Conservation (phyloP, 2,797 vertebrate species). For the Catamblyrhynchus diadema region DNA sequence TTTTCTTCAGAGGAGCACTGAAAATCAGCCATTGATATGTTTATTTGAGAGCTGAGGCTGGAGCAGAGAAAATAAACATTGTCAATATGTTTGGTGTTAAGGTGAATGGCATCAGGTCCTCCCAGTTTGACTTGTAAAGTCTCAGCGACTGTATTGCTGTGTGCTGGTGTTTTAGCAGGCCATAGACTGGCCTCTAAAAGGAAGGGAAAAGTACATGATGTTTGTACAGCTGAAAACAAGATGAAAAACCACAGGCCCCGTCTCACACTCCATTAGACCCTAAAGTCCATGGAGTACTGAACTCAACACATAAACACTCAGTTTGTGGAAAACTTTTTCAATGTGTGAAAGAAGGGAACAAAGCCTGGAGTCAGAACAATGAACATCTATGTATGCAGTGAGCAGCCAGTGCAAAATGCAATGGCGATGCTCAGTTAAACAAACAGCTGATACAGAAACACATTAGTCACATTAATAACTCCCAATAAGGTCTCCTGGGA, state of each 20-base stretch:
- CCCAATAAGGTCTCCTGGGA: constrained; percentile 12
- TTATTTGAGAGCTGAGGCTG: constrained; percentile 73
- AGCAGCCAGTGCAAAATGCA: constrained; percentile 59
- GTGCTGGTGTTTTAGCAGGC: constrained; percentile 65
- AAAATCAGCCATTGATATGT: constrained; percentile 68
- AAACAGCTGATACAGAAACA: constrained; percentile 27
- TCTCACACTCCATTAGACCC: constrained; percentile 94
- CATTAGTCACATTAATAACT: constrained; percentile 59
- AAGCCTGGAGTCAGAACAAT: constrained; percentile 77
- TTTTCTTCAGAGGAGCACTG: constrained; percentile 53
- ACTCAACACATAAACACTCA: constrained; percentile 95
- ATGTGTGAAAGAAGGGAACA: constrained; percentile 78
- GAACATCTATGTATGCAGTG: constrained; percentile 81
- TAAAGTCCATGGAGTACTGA: constrained; percentile 90
- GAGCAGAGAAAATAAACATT: constrained; percentile 79
- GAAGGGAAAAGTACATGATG: constrained; percentile 78
- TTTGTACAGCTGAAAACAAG: constrained; percentile 99
- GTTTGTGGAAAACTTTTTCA: constrained; percentile 84
- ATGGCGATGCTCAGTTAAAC: neutral
- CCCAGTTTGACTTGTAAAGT: constrained; percentile 72
- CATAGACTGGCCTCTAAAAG: constrained; percentile 65
- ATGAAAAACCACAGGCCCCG: constrained; percentile 93
- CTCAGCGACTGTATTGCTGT: constrained; percentile 57
- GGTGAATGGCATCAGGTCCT: constrained; percentile 64
- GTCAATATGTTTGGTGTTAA: constrained; percentile 76